Percentiles rank a stretch among this genome's conserved stretches.
Conservation (phyloP, 53 echinoderm and acorn worm genomes). For the Zoroaster sp. region DNA sequence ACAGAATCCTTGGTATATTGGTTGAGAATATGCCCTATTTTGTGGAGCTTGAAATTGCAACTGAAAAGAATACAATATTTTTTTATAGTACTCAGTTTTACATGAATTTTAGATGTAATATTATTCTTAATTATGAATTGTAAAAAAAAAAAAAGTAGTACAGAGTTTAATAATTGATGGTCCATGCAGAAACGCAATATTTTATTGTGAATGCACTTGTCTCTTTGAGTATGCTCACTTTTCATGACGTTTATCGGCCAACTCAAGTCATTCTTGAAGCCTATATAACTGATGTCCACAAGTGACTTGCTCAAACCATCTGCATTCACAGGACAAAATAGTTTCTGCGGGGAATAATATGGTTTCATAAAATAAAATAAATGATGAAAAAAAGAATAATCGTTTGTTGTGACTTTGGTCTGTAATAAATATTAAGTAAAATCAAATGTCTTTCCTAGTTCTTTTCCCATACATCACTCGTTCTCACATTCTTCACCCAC, state of each 20-base stretch:
- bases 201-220: slow-evolving; percentile 33
- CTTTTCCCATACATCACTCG: too few species aligned
- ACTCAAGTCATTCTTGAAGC: slow-evolving; percentile 75
- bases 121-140: background rate
- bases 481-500: too few species aligned
- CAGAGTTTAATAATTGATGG: background rate
- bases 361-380: background rate
- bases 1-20: too few species aligned
- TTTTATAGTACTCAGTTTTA: background rate
- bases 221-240: slow-evolving; percentile 14
- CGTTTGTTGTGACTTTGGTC: background rate
- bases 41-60: too few species aligned
- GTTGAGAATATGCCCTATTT: too few species aligned
- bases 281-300: slow-evolving; percentile 23
- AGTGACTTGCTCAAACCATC: background rate
- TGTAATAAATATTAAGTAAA: background rate
- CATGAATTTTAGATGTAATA: background rate
- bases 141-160: background rate
- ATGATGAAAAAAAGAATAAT: background rate
- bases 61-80: too few species aligned
- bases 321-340: slow-evolving; percentile 45
- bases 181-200: background rate
- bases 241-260: slow-evolving; percentile 69
- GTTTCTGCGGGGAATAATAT: slow-evolving; percentile 29
- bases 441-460: background rate